These are phyloP conservation scores for Saccostrea echinata DNA, from an alignment of 1,140 invertebrate species.

Conservation along the genomic window DNA sequence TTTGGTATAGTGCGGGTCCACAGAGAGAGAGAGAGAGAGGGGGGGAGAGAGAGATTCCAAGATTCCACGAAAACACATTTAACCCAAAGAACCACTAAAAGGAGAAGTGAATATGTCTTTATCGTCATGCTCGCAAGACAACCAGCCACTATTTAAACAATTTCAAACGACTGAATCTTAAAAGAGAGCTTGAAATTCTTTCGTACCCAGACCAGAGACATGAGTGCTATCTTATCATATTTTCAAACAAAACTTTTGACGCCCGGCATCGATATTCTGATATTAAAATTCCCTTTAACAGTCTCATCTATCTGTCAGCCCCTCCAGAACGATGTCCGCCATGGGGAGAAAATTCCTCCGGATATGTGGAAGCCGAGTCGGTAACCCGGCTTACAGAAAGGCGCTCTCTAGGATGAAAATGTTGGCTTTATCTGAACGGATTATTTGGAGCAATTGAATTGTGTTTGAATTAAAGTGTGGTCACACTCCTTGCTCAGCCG, in stretches of 20 bases:
- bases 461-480: conserved; percentile 34
- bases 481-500: conserved; percentile 32
- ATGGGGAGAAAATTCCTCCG: conserved; percentile 19
- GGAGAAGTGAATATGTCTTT: not conserved
- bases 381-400: conserved; percentile 33
- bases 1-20: too few relatives aligned
- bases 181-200: conserved; percentile 35
- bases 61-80: not conserved
- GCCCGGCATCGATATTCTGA: conserved; percentile 30
- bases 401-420: conserved; percentile 40
- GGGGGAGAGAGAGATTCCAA: not conserved
- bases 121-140: conserved; percentile 17
- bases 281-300: conserved; percentile 24
- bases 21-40: not conserved
- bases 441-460: conserved; percentile 47
- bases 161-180: conserved; percentile 14
- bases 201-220: conserved; percentile 3
- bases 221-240: conserved; percentile 32
- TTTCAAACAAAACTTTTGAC: conserved; percentile 40
- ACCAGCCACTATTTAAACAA: conserved; percentile 7
- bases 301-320: conserved; percentile 25
- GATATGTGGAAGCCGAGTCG: not conserved
- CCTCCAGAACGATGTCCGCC: conserved; percentile 7
- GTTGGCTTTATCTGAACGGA: conserved; percentile 46
- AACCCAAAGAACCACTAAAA: not conserved